These are phyloP conservation scores for Ciconia boyciana DNA, from an alignment of 2,113 vertebrate genomes.

Conservation along the genomic window DNA sequence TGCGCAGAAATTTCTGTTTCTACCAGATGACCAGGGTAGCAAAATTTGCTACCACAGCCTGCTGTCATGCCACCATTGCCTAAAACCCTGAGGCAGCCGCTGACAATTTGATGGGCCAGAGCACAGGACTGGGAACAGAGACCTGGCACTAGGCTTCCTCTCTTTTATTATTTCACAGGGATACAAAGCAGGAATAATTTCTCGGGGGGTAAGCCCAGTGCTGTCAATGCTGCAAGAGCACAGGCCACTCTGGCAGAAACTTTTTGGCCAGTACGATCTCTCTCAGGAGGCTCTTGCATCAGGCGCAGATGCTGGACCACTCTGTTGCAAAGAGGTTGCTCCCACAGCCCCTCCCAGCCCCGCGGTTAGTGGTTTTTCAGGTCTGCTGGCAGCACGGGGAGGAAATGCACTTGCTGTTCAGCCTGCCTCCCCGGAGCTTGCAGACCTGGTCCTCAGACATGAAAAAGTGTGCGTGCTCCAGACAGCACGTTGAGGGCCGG, in stretches of 20 bases:
- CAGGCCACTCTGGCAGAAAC: not conserved
- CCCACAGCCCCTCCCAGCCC: slow-evolving; percentile 29
- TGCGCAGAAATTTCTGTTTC: not conserved
- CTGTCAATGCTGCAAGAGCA: not conserved
- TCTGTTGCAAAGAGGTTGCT: not conserved
- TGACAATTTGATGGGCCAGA: not conserved
- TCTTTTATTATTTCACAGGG: not conserved
- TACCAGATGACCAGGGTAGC: not conserved
- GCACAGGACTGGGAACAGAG: not conserved
- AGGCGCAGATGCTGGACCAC: not conserved
- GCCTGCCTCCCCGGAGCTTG: not conserved
- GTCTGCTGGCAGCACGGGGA: slow-evolving; percentile 18
- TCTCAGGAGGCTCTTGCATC: not conserved
- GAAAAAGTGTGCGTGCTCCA: not conserved
- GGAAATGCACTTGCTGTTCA: slow-evolving; percentile 23
- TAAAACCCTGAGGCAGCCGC: not conserved
- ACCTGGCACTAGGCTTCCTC: not conserved
- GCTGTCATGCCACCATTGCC: not conserved
- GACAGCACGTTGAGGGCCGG: fast-evolving
- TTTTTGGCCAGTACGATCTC: not conserved
- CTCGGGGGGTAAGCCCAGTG: not conserved
- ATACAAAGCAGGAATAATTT: not conserved
- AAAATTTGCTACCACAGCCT: not conserved
- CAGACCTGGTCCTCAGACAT: not conserved
- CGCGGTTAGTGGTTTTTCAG: slow-evolving; percentile 34